phyloP scores from a whole-genome alignment of 1,140 invertebrate genomes.

The Oryzaephilus surinamensis region DNA sequence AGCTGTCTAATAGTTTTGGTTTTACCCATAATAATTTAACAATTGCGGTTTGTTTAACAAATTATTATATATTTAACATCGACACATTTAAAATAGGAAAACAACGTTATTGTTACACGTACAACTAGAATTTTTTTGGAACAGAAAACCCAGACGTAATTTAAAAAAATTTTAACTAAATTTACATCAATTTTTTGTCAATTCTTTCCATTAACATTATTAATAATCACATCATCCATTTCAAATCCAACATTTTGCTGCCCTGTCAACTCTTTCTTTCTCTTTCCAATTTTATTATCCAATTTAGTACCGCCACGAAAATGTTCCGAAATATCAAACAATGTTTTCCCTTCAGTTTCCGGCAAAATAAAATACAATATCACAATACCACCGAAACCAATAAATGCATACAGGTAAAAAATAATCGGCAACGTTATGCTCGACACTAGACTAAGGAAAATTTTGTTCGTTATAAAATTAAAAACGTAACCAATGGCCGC shows the following conservation, averaged over 20 bases:
- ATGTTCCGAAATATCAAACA: conserved; percentile 63
- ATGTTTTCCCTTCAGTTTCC: conserved; percentile 74
- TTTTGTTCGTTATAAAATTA: conserved; percentile 59
- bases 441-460: conserved; percentile 53
- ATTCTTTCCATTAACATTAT: no score
- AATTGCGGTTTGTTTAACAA: no score
- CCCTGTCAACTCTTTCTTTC: not conserved
- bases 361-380: conserved; percentile 48
- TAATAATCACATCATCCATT: no score
- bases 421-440: conserved; percentile 52
- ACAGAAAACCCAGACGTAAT: no score
- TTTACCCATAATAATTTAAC: no score
- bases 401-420: conserved; percentile 51
- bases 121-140: no score
- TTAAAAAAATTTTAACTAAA: no score
- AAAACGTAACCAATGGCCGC: conserved; percentile 62
- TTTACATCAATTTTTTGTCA: no score
- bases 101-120: no score
- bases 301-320: conserved; percentile 49
- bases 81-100: no score
- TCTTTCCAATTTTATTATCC: conserved; percentile 21
- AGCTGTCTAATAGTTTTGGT: no score
- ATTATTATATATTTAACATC: no score
- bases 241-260: conserved; percentile 25
- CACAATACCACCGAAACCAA: conserved; percentile 51